A percentile compares a stretch with the other conserved stretches of the same genome.
phyloP scores from a whole-genome alignment of 2,888 invertebrate species.

The Ochropleura plecta region DNA sequence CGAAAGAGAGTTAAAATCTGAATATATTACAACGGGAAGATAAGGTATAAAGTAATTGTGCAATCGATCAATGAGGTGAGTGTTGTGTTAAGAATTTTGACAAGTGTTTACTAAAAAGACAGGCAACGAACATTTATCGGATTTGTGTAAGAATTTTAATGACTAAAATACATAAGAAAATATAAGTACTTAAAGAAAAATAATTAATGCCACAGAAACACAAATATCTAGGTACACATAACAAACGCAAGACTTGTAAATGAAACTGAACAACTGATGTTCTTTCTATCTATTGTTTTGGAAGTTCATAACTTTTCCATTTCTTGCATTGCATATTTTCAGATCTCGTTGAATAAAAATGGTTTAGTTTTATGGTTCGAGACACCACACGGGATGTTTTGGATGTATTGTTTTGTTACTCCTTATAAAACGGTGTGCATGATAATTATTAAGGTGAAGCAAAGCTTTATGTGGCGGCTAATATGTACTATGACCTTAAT shows the following conservation, averaged over 20 bases:
- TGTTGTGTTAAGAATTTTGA: neutral
- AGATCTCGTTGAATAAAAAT: too few relatives aligned
- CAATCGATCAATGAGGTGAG: conserved; percentile 10
- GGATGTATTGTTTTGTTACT: too few relatives aligned
- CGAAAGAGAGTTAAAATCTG: conserved; percentile 11
- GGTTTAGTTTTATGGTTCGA: too few relatives aligned
- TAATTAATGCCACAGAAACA: neutral
- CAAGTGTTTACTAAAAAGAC: neutral
- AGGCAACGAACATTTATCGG: neutral
- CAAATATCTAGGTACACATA: neutral
- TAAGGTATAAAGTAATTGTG: conserved; percentile 3
- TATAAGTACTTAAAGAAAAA: neutral
- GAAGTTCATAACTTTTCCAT: too few relatives aligned
- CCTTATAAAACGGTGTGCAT: neutral
- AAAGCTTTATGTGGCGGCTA: too few relatives aligned
- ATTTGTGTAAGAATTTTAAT: neutral
- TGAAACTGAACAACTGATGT: too few relatives aligned
- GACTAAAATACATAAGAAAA: neutral
- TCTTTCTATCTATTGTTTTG: too few relatives aligned
- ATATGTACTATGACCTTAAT: neutral
- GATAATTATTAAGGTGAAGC: neutral
- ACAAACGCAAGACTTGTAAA: too few relatives aligned
- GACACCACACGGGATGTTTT: too few relatives aligned
- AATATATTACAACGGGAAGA: conserved; percentile 12
- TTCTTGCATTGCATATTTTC: too few relatives aligned